Base-by-base conservation (phyloP, 1,140 invertebrate species). In the Chymomyza costata region DNA sequence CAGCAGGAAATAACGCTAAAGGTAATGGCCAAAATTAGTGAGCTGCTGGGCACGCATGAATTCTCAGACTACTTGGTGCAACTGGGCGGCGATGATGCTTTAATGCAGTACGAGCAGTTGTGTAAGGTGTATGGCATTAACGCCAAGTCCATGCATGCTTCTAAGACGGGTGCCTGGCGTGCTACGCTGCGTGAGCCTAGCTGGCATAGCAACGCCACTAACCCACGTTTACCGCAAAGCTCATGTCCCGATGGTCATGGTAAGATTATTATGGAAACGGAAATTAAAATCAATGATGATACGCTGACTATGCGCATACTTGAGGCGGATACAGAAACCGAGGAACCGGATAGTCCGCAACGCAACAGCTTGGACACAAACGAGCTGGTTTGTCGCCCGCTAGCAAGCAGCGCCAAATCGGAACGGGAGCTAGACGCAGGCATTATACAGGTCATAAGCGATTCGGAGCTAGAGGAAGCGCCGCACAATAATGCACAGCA, bases 291-390 rank as follows among this genome's bases (percentile, higher is more conserved):
- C 43, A 89, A 92, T 61, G 89, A 92, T 7, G 91, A 93, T 43
- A 92, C 91, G 0, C 91, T 94, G 6, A 94, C 92, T 0, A 93
- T 94, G 92, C 92, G 92, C 1, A 92, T 94, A 48, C 82, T 93
- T 0, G 93, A 94, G 74, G 91, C 92, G 69, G 78, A 84, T n/a
- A 70, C 71, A 0, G 76, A 82, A 28, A 71, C 57, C 0, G 76
- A 80, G 16, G 61, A 62, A 11, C 59, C 55, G 2, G 67, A 61
- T n/a, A 88, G 16, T 84, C 82, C 56, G 7, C 11, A 41, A 0
- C 44, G 63, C 0, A 83, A 74, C 32, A 89, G 86, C 57, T 87
- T 88, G 15, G 87, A 88, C n/a, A 86, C 35, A 2, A 13, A 88
- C 13, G 81, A 84, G 16, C 49, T 82, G 0, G 64, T 84, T 1